phyloP scores from a whole-genome alignment of 2,888 invertebrate species.

The Mantis religiosa region DNA sequence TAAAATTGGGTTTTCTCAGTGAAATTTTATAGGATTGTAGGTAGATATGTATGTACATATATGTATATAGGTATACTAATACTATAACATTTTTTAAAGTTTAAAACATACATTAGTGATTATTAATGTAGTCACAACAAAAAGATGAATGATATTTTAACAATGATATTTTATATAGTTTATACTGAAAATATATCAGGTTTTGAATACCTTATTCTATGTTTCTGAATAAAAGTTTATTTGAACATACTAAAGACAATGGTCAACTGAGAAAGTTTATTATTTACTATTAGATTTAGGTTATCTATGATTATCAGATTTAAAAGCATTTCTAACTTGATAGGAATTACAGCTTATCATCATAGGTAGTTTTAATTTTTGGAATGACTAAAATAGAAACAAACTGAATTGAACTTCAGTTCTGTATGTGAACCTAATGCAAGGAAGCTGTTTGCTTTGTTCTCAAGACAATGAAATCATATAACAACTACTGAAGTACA shows the following conservation, averaged over 20 bases:
- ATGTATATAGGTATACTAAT: not conserved
- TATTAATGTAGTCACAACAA: not conserved
- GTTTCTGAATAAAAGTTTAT: not conserved
- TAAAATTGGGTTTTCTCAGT: not conserved
- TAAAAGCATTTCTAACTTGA: not conserved
- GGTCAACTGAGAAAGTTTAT: not conserved
- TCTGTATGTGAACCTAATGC: no score
- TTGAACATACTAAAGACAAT: not conserved
- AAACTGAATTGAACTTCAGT: no score
- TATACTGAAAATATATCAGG: not conserved
- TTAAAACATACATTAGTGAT: not conserved
- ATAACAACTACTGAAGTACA: not conserved
- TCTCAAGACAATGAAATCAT: not conserved
- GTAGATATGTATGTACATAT: not conserved
- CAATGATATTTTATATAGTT: not conserved
- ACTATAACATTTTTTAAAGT: not conserved
- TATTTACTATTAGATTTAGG: not conserved
- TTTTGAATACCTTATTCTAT: not conserved
- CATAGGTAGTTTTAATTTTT: no score
- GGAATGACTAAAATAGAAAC: no score
- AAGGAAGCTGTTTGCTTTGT: no score
- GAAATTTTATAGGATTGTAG: not conserved
- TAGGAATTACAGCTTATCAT: not conserved
- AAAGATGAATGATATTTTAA: not conserved
- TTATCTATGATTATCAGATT: not conserved